A percentile compares a stretch with the other conserved stretches of the same genome.
phyloP scores from a whole-genome alignment of 2,888 invertebrate species.

The Hirudinaria manillensis region DNA sequence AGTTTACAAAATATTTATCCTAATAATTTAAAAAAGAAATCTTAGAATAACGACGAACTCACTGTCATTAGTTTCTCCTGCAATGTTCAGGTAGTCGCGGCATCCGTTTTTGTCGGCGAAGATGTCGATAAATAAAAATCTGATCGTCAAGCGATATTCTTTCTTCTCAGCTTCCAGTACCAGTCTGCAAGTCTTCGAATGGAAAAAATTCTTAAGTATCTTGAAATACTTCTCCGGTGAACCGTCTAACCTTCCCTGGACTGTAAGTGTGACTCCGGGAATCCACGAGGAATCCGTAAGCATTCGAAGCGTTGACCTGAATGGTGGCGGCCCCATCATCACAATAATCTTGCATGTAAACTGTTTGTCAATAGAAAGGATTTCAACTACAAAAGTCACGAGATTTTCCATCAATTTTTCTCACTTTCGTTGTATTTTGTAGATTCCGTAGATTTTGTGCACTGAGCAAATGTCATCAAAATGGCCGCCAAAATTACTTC shows the following conservation, averaged over 20 bases:
- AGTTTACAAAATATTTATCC: background rate
- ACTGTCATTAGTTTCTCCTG: conserved; percentile 4
- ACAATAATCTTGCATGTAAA: conserved; percentile 18
- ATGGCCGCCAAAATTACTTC: too few species aligned
- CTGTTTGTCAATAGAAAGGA: background rate
- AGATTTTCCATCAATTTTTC: too few species aligned
- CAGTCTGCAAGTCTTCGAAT: background rate
- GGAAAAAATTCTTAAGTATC: background rate
- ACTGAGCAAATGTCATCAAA: too few species aligned
- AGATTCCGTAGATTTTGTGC: too few species aligned
- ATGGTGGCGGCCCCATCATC: background rate
- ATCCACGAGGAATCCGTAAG: background rate
- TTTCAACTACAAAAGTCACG: too few species aligned
- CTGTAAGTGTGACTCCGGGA: background rate
- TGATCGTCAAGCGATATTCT: conserved; percentile 4
- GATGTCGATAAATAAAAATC: conserved; percentile 12
- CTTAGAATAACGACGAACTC: background rate
- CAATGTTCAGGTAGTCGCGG: background rate
- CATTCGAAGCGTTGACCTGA: conserved; percentile 1
- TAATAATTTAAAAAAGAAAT: background rate
- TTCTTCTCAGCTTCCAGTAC: conserved; percentile 11
- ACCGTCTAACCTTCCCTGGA: conserved; percentile 1
- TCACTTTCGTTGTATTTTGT: too few species aligned
- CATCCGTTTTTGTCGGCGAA: background rate
- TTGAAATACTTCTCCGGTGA: background rate